Conservation (phyloP, 2,888 invertebrate genomes). For the Erynnis tages region DNA sequence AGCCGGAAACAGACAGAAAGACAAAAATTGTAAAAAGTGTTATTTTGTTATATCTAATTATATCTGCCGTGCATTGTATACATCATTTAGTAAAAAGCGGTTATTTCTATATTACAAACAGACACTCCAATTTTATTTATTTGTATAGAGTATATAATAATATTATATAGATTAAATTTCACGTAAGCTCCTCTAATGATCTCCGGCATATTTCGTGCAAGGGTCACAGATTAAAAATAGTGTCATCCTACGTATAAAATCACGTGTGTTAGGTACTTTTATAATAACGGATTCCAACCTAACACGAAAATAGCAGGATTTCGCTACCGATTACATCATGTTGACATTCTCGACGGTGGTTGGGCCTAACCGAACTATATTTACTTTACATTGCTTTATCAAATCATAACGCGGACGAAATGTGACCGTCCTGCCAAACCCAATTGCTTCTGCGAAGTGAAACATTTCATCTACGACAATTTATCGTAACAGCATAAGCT, state of each 20-base stretch:
- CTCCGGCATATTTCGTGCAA: constrained; percentile 7
- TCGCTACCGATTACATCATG: constrained; percentile 63
- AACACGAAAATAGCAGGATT: constrained; percentile 64
- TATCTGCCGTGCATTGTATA: too few species aligned
- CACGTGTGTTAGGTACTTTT: constrained; percentile 39
- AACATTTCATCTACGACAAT: too few species aligned
- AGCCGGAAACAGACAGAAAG: too few species aligned
- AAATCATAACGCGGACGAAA: constrained; percentile 54
- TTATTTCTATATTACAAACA: too few species aligned
- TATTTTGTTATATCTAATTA: too few species aligned
- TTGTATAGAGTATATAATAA: background rate
- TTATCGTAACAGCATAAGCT: background rate
- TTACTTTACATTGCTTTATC: constrained; percentile 34
- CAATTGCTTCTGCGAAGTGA: constrained; percentile 58
- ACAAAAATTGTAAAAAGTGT: too few species aligned
- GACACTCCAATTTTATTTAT: too few species aligned
- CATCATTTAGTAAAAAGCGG: too few species aligned
- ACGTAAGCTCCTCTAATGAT: background rate
- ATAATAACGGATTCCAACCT: constrained; percentile 58
- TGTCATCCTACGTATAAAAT: constrained; percentile 44
- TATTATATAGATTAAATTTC: background rate
- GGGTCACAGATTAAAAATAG: constrained; percentile 38
- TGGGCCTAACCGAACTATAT: constrained; percentile 55
- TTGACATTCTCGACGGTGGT: constrained; percentile 56
- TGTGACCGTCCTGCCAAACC: constrained; percentile 61